These are phyloP conservation scores for Eublepharis macularius DNA, from an alignment of 2,113 vertebrate genomes.

Conservation along the genomic window DNA sequence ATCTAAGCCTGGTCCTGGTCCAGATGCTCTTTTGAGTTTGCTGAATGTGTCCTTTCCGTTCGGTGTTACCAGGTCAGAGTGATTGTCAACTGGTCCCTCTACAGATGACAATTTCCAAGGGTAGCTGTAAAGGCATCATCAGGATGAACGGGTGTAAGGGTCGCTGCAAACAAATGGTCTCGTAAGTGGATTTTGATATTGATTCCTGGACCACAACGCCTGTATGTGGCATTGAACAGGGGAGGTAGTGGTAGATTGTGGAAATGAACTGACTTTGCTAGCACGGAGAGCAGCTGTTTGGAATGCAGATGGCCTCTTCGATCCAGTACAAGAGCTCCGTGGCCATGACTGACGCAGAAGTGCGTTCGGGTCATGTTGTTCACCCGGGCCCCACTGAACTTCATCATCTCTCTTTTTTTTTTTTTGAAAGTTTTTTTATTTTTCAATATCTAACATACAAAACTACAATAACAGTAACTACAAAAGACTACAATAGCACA, in stretches of 20 bases:
- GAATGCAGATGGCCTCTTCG: too few species aligned
- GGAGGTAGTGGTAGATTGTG: neutral
- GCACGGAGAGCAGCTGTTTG: neutral
- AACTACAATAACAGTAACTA: too few species aligned
- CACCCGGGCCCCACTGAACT: too few species aligned
- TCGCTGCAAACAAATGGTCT: constrained; percentile 35
- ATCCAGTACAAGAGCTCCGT: neutral
- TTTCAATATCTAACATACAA: too few species aligned
- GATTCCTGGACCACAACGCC: neutral
- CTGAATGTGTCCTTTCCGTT: neutral
- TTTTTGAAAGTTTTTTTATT: too few species aligned
- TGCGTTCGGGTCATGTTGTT: too few species aligned
- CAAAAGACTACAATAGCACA: too few species aligned
- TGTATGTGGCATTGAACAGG: neutral
- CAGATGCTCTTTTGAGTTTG: neutral
- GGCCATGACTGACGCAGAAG: too few species aligned
- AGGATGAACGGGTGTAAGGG: constrained; percentile 52
- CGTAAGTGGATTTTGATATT: constrained; percentile 22
- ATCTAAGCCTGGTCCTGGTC: neutral
- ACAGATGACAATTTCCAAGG: constrained; percentile 39
- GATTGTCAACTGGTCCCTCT: constrained; percentile 14
- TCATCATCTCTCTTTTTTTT: too few species aligned
- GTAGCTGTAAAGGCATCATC: constrained; percentile 32
- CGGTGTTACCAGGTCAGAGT: constrained; percentile 38
- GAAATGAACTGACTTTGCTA: neutral